A percentile compares a stretch with the other conserved stretches of the same genome.
Evolutionary conservation across 2,113 vertebrate species (phyloP).

Genomic region (Balaeniceps rex): DNA sequence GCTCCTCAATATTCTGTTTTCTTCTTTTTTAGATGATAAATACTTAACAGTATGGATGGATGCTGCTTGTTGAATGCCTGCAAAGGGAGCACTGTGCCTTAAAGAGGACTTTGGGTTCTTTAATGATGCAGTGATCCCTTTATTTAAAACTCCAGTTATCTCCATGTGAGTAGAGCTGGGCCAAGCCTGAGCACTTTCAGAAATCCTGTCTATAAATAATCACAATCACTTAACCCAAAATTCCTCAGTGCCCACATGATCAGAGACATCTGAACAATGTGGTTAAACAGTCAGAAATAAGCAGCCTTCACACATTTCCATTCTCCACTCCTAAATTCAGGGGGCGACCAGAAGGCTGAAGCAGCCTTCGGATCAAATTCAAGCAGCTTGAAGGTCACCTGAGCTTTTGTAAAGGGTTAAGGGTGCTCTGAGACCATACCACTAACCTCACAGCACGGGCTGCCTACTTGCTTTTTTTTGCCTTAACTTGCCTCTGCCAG

Average conservation of each 20-base stretch:
- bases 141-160: not conserved
- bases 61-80: not conserved
- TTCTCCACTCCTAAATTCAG: not conserved
- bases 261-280: not conserved
- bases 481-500: not conserved
- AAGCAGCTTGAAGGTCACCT: not conserved
- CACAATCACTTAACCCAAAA: not conserved
- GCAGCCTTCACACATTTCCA: not conserved
- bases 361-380: not conserved
- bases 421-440: not conserved
- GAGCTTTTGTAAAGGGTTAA: not conserved
- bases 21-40: not conserved
- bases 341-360: not conserved
- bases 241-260: not conserved
- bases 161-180: not conserved
- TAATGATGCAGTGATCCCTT: not conserved
- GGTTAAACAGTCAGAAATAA: not conserved
- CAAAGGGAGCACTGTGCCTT: not conserved
- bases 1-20: not conserved
- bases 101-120: not conserved
- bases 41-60: not conserved
- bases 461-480: not conserved
- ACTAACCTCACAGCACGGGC: not conserved
- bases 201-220: not conserved
- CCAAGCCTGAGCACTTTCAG: not conserved